A percentile compares a stretch with the other conserved stretches of the same genome.
phyloP scores from a whole-genome alignment of 2,888 invertebrate genomes.

The Fragum fragum region DNA sequence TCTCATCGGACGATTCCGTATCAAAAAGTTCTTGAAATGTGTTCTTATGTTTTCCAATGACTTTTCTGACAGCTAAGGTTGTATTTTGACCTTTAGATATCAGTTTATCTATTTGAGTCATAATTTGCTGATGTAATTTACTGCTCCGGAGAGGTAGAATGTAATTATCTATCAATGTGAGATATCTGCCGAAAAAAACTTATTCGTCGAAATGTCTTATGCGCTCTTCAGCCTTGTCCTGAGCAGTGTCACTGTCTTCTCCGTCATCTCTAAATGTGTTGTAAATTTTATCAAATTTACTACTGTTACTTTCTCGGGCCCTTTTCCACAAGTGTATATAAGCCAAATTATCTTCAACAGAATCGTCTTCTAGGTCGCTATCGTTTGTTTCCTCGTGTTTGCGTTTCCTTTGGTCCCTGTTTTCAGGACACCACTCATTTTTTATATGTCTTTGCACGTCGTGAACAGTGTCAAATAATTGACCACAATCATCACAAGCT shows the following conservation, averaged over 20 bases:
- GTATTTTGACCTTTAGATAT: too few species aligned
- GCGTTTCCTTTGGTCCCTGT: conserved; percentile 22
- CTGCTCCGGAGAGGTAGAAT: too few species aligned
- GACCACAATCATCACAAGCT: conserved; percentile 49
- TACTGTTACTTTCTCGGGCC: neutral
- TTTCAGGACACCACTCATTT: conserved; percentile 44
- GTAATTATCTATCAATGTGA: conserved; percentile 9
- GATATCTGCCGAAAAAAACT: conserved; percentile 25
- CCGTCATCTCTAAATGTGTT: conserved; percentile 24
- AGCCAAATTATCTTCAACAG: conserved; percentile 39
- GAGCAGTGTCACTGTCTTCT: conserved; percentile 30
- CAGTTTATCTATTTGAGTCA: too few species aligned
- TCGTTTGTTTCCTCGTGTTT: too few species aligned
- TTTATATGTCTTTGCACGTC: conserved; percentile 54
- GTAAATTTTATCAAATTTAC: conserved; percentile 16
- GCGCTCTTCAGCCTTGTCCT: conserved; percentile 27
- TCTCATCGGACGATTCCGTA: neutral
- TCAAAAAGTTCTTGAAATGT: too few species aligned
- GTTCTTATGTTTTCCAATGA: too few species aligned
- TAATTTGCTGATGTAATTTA: too few species aligned
- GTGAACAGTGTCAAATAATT: conserved; percentile 33
- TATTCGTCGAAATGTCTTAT: conserved; percentile 18
- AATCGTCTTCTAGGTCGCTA: neutral
- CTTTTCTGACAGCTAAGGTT: too few species aligned
- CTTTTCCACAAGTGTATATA: conserved; percentile 16